Evolutionary conservation across 2,888 invertebrate genomes (phyloP), one percentile per base, ranked within the genome.

Genomic region (Cataglyphis altisquamis): DNA sequence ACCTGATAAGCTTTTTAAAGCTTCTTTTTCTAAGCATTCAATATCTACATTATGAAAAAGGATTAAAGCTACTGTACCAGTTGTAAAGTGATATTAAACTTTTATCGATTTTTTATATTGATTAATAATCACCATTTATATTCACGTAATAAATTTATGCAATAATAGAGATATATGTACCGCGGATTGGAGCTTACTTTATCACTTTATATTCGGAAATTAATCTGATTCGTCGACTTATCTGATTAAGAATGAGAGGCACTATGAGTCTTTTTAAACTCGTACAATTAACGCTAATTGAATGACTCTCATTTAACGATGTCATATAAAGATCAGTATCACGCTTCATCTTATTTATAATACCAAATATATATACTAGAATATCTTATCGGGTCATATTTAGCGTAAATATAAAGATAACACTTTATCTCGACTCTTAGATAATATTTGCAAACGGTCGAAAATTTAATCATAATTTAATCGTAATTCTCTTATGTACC

Each of bases 391-490:
- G 60, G 36, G 8, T 64, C 64, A 52, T 12, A 75, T 75, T 75
- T 64, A 45, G 15, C 21, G 63, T 10, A 48, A 75, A 64, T 64
- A 64, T 75, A 52, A 75, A 52, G 25, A 52, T 52, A 52, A 52
- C 41, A 32, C 4, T 29, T 74, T 74, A 74, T 74, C 62, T 62
- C 8, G 36, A 48, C 32, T 74, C 48, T 21, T 6, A 25, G 41
- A 75, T 75, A 75, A 75, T 77, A 77, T 66, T 77, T 39, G 48
- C 6, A 36, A 63, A 29, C 18, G 48, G 21, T n/a, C 66, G 83
- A 82, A 74, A 84, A 82, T 87, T 86, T 64, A 55, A 74, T 86
- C 74, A 67, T 48, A 78, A 84, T 82, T 77, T 25, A 1, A 25
- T 39, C 36, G 63, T 25, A 25, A 55, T 72, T 75, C 64, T 66